Percentiles rank a stretch among this genome's conserved stretches.
phyloP scores from a whole-genome alignment of 1,140 invertebrate genomes.

The Lepidotrigona ventralis region DNA sequence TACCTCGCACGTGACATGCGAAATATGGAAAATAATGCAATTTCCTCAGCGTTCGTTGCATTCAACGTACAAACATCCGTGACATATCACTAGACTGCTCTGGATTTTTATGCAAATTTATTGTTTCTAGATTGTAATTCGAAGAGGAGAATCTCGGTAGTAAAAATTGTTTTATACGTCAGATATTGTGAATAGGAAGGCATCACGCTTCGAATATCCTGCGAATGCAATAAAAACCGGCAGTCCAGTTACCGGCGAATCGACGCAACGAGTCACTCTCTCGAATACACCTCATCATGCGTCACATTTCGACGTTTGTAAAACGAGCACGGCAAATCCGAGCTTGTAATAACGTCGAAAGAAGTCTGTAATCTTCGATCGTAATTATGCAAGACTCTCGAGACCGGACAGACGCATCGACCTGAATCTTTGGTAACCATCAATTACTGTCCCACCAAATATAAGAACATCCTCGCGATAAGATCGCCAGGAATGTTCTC shows the following conservation, averaged over 20 bases:
- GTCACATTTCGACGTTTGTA: background rate
- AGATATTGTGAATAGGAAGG: too few relatives aligned
- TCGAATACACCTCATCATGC: background rate
- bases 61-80: too few relatives aligned
- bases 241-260: background rate
- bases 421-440: slow-evolving; percentile 14
- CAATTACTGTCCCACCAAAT: slow-evolving; percentile 16
- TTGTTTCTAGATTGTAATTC: too few relatives aligned
- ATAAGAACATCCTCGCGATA: background rate
- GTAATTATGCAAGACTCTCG: slow-evolving; percentile 20
- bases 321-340: background rate
- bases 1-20: too few relatives aligned
- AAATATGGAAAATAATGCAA: too few relatives aligned
- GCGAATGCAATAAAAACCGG: too few relatives aligned
- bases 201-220: background rate
- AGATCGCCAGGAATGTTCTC: background rate
- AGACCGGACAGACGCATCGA: slow-evolving; percentile 7
- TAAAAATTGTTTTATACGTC: too few relatives aligned
- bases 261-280: background rate
- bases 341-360: slow-evolving; percentile 6
- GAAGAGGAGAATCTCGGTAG: too few relatives aligned
- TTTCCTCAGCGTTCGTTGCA: too few relatives aligned
- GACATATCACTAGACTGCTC: too few relatives aligned
- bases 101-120: too few relatives aligned
- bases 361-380: slow-evolving; percentile 15